phyloP scores from a whole-genome alignment of 2,113 vertebrate genomes.

The Toxotes chatareus region DNA sequence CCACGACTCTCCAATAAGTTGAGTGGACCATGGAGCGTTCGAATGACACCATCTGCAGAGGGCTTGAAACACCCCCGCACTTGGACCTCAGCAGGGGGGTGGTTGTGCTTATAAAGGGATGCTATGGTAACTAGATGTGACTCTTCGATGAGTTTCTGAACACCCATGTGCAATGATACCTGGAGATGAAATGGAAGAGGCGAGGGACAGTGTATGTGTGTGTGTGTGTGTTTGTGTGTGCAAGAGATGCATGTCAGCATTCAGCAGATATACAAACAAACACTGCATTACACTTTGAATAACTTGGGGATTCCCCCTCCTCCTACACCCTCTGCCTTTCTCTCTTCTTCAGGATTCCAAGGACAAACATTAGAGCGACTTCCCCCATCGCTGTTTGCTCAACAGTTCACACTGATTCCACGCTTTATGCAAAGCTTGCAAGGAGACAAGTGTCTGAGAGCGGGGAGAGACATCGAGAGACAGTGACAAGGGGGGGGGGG shows the following conservation, averaged over 20 bases:
- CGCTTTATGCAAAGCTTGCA: conserved; percentile 45
- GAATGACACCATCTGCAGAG: conserved; percentile 60
- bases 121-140: conserved; percentile 65
- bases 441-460: conserved; percentile 33
- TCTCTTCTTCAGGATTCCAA: conserved; percentile 25
- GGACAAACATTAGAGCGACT: conserved; percentile 34
- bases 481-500: background rate
- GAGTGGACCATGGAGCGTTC: conserved; percentile 43
- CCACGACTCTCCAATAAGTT: conserved; percentile 46
- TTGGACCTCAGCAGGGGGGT: conserved; percentile 56
- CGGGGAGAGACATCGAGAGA: conserved; percentile 14
- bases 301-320: conserved; percentile 40
- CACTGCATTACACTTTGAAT: conserved; percentile 11
- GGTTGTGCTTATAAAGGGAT: conserved; percentile 44
- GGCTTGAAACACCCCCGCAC: conserved; percentile 48
- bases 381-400: conserved; percentile 54
- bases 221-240: background rate
- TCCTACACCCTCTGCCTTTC: conserved; percentile 10
- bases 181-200: conserved; percentile 14
- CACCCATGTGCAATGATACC: background rate
- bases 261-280: conserved; percentile 31
- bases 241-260: background rate
- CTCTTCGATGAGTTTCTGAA: conserved; percentile 22
- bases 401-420: conserved; percentile 41
- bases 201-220: conserved; percentile 4